Conservation (phyloP, 92 coral and sea anemone genomes). For the Umimayanthus chanpuru region DNA sequence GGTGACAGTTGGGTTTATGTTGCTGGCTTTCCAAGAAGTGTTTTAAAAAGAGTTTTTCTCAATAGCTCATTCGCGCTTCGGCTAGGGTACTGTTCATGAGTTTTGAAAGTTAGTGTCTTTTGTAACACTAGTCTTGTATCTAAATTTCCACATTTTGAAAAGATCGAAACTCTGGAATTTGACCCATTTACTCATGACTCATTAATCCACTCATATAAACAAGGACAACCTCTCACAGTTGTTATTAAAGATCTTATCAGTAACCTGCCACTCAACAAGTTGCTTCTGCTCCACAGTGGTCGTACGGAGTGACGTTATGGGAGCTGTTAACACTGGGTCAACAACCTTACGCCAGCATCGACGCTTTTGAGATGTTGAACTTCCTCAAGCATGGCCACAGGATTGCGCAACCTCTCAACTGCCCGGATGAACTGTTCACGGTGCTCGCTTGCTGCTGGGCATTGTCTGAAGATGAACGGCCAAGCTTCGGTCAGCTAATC, state of each 20-base stretch:
- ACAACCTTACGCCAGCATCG: conserved; percentile 96
- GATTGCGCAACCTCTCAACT: conserved; percentile 92
- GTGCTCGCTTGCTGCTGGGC: conserved; percentile 99
- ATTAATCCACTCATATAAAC: too few relatives aligned
- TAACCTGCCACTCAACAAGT: too few relatives aligned
- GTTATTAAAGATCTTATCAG: too few relatives aligned
- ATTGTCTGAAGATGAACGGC: conserved; percentile 93
- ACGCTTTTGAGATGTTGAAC: conserved; percentile 96
- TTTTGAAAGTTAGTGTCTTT: too few relatives aligned
- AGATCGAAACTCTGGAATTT: too few relatives aligned
- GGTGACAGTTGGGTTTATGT: too few relatives aligned
- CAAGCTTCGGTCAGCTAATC: conserved; percentile 87
- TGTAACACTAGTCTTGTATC: not conserved
- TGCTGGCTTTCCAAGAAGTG: too few relatives aligned
- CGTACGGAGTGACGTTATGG: conserved; percentile 96
- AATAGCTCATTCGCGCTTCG: too few relatives aligned
- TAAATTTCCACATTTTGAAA: too few relatives aligned
- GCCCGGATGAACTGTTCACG: conserved; percentile 97
- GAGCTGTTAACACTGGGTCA: conserved; percentile 95
- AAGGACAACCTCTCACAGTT: too few relatives aligned
- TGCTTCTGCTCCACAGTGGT: conserved; percentile 68
- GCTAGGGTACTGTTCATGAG: not conserved
- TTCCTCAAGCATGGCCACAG: conserved; percentile 96
- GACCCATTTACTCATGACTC: too few relatives aligned
- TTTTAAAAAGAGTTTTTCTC: too few relatives aligned